These are phyloP conservation scores for Porites lutea DNA, from an alignment of 64 coral and sea anemone genomes.

Conservation along the genomic window DNA sequence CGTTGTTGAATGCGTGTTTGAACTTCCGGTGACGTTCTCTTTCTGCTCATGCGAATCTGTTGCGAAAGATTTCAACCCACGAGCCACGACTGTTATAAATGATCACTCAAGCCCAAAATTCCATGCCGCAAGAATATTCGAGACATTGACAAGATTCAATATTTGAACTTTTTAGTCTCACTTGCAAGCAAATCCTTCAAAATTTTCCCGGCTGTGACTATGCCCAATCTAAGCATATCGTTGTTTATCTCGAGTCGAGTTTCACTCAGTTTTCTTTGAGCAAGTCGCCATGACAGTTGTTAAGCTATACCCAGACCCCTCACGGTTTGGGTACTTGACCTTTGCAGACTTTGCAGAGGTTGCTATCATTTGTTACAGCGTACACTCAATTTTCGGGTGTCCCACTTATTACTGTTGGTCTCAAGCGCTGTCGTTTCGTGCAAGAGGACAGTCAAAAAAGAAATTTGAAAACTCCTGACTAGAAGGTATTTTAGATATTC, in stretches of 20 bases:
- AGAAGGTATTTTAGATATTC: too few relatives aligned
- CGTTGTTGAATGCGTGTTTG: conserved; percentile 41
- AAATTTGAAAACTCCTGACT: too few relatives aligned
- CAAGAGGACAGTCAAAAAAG: too few relatives aligned
- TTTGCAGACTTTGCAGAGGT: too few relatives aligned
- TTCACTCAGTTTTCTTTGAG: too few relatives aligned
- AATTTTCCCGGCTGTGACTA: background rate
- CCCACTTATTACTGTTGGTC: too few relatives aligned
- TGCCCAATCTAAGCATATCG: background rate
- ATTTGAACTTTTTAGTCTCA: background rate
- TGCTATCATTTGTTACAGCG: too few relatives aligned
- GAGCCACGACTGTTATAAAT: too few relatives aligned
- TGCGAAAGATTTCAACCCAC: background rate
- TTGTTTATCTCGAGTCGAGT: background rate
- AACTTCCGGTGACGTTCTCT: conserved; percentile 20
- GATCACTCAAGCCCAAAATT: background rate
- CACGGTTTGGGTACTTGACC: background rate
- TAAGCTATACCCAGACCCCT: background rate
- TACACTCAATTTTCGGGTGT: too few relatives aligned
- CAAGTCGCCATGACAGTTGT: conserved; percentile 39
- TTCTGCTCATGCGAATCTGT: conserved; percentile 2
- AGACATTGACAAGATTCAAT: background rate
- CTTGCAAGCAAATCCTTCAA: background rate
- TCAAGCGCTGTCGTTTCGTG: too few relatives aligned
- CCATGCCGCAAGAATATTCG: background rate